Evolutionary conservation across 2,888 invertebrate species (phyloP).

Genomic region (Orthosia gracilis): DNA sequence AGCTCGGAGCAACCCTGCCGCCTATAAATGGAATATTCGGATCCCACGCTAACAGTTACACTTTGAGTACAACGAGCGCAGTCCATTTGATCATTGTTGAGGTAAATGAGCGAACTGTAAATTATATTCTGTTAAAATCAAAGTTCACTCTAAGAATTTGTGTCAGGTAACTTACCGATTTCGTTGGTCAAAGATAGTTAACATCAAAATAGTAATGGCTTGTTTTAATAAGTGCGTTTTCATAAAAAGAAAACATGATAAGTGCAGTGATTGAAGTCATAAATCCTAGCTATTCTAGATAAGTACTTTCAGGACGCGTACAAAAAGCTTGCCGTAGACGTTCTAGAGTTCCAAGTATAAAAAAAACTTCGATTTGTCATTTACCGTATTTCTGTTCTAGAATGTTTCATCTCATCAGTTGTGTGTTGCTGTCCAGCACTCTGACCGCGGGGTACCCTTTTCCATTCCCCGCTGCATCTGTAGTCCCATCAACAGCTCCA

Average conservation of each 20-base stretch:
- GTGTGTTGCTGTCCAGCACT: conserved; percentile 66
- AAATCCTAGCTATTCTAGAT: not conserved
- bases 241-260: not conserved
- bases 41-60: conserved; percentile 85
- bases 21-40: conserved; percentile 88
- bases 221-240: no score
- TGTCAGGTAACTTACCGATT: not conserved
- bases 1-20: conserved; percentile 82
- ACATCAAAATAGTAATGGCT: not conserved
- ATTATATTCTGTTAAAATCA: conserved; percentile 29
- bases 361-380: not conserved
- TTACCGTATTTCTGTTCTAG: conserved; percentile 57
- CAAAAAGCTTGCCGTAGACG: not conserved
- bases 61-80: conserved; percentile 78
- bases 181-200: not conserved
- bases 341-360: not conserved
- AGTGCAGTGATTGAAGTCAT: not conserved
- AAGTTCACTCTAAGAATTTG: conserved; percentile 3
- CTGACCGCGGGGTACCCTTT: conserved; percentile 58
- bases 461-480: conserved; percentile 59
- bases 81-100: conserved; percentile 74
- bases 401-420: conserved; percentile 67
- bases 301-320: not conserved
- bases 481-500: conserved; percentile 53
- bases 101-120: conserved; percentile 56